Evolutionary conservation across 2,888 invertebrate species (phyloP), one percentile per base, ranked within the genome.

Genomic region (Xestia sexstrigata): DNA sequence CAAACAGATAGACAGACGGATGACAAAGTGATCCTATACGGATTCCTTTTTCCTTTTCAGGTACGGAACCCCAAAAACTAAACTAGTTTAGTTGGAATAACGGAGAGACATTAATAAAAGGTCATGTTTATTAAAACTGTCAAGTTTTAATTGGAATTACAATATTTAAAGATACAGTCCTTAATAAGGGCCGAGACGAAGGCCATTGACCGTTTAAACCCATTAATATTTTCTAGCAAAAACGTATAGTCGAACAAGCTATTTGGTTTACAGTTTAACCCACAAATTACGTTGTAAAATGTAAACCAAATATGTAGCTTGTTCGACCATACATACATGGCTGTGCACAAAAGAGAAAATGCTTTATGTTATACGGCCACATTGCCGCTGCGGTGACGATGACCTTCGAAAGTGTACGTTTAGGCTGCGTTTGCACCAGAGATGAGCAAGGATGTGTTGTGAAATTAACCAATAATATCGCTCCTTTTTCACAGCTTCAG

Each of bases 111-210:
- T 35, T 26, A 60, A 35, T 35, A 0, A 75, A 78, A 74, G 45
- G 66, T 72, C 47, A 60, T 13, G n/a, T 78, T 30, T 70, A 23
- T 35, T 17, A 47, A 45, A 71, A 55, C 15, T 65, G 4, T 20
- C 20, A 63, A 71, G 35, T 78, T 79, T 79, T 72, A 79, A 78
- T 79, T 79, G 63, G 62, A 15, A 78, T 55, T 45, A 47, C 8
- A 66, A 30, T 58, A 35, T 35, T 15, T n/a, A 30, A 30, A 68
- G 47, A n/a, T 49, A 30, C 20, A 20, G 0, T 26, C 0, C 1
- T 0, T 63, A 35, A 49, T 20, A 23, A 7, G 35, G 35, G 20
- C 7, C 11, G 15, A 62, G 15, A 49, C 35, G 58, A 30, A 47
- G 17, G 13, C 1, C 8, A n/a, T 42, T 42, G 65, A 65, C 15